Base-by-base conservation (phyloP, 2,113 vertebrate species). In the Malaclemys terrapin region DNA sequence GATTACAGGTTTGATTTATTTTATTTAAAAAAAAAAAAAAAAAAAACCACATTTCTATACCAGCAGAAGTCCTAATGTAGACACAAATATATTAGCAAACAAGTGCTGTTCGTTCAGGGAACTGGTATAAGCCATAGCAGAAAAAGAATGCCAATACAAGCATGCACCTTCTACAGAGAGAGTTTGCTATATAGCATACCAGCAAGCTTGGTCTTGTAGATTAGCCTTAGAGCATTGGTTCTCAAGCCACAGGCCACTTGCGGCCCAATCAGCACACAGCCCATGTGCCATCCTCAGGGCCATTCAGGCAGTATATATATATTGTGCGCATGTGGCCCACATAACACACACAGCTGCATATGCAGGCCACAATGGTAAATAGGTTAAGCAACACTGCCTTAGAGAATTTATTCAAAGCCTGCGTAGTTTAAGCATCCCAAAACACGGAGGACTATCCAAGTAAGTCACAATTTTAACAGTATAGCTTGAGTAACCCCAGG, bases 401-500 rank as follows among this genome's bases (percentile, higher is more conserved):
- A 12, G 2, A 12, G 5, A 87, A 54, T 24, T 56, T 0, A 80
- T 3, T 4, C 25, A 4, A 16, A 92, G 62, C 0, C 42, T 47
- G 5, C 4, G 13, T 13, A 17, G 59, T 76, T 52, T 86, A 29
- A 84, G 78, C 35, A 76, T 31, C 49, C 82, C 56, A 31, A 1
- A 38, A 75, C 16, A 78, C 54, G 78, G 1, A 53, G 0, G 1
- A 52, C 1, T 10, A 24, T 0, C 0, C 25, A 90, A 14, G 10
- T 62, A 56, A n/a, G 82, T 35, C 17, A 45, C 38, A 92, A 78
- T 45, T 78, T 78, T 27, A 72, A 17, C 8, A 83, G 35, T 38
- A 88, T 31, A 59, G 3, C 2, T 11, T 1, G 0, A 52, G 81
- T 4, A 57, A 35, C 19, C 88, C 75, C 81, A 88, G 81, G 1